phyloP scores from a whole-genome alignment of 2,888 invertebrate genomes.

The Cenopis cana region DNA sequence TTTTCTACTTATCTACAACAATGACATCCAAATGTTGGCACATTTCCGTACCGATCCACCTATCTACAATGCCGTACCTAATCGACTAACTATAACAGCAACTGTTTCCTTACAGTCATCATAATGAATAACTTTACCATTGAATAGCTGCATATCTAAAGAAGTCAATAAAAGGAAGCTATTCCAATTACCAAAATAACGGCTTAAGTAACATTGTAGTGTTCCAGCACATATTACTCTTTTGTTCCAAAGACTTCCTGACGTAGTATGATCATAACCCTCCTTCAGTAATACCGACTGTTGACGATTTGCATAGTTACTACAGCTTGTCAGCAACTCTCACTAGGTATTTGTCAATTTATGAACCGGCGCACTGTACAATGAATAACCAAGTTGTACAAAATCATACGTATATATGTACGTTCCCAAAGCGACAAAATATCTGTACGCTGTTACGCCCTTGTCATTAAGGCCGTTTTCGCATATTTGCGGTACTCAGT shows the following conservation, averaged over 20 bases:
- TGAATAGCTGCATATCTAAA: conserved; percentile 18
- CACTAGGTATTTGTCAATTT: conserved; percentile 7
- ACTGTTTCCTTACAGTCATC: conserved; percentile 23
- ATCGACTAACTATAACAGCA: conserved; percentile 11
- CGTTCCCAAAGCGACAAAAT: no score
- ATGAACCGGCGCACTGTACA: neutral
- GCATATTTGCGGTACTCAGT: no score
- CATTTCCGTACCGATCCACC: conserved; percentile 14
- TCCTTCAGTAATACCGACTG: conserved; percentile 8
- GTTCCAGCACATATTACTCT: neutral
- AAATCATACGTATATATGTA: no score
- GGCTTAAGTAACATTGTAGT: neutral
- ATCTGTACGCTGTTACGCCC: no score
- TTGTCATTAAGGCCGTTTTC: no score
- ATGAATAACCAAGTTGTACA: conserved; percentile 5
- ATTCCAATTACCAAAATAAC: neutral
- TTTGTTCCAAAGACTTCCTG: neutral
- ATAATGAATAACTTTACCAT: conserved; percentile 27
- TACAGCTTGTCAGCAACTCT: neutral
- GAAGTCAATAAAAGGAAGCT: conserved; percentile 11
- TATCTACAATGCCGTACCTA: conserved; percentile 23
- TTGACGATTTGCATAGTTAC: conserved; percentile 17
- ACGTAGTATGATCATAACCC: neutral
- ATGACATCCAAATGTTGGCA: conserved; percentile 12
- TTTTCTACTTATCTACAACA: conserved; percentile 3